Evolutionary conservation across 2,797 vertebrate species (phyloP).

Genomic region (Sebastes diploproa): DNA sequence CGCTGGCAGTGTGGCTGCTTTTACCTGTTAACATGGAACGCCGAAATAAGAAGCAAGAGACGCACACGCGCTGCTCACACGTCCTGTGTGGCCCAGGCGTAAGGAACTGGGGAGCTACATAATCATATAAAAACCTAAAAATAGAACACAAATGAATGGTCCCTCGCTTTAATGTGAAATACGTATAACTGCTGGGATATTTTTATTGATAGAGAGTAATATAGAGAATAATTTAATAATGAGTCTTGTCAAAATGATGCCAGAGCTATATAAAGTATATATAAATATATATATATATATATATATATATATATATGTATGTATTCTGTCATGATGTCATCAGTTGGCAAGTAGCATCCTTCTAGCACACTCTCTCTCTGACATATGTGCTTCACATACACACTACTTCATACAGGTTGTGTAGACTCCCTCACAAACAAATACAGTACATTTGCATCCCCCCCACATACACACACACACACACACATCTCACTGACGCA

Average conservation of each 20-base stretch:
- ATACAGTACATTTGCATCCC: constrained; percentile 2
- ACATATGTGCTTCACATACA: not conserved
- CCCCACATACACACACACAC: not conserved
- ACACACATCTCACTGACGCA: not conserved
- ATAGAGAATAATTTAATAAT: not conserved
- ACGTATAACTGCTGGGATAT: not conserved
- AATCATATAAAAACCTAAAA: too few relatives aligned
- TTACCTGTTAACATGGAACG: too few relatives aligned
- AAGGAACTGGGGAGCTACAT: too few relatives aligned
- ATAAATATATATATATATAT: too few relatives aligned
- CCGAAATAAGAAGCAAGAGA: too few relatives aligned
- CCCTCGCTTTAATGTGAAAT: not conserved
- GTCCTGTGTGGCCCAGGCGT: too few relatives aligned
- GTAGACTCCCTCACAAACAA: not conserved
- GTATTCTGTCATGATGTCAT: not conserved
- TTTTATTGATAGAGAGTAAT: not conserved
- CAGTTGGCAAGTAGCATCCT: not conserved
- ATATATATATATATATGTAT: not conserved
- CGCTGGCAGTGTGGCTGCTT: too few relatives aligned
- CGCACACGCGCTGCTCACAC: too few relatives aligned
- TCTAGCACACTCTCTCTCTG: not conserved
- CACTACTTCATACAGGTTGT: not conserved
- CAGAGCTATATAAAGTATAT: not conserved
- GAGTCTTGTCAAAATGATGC: not conserved
- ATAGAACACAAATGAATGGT: too few relatives aligned